A percentile compares a stretch with the other conserved stretches of the same genome.
Evolutionary conservation across 2,888 invertebrate species (phyloP).

Genomic region (Endotricha flammealis): DNA sequence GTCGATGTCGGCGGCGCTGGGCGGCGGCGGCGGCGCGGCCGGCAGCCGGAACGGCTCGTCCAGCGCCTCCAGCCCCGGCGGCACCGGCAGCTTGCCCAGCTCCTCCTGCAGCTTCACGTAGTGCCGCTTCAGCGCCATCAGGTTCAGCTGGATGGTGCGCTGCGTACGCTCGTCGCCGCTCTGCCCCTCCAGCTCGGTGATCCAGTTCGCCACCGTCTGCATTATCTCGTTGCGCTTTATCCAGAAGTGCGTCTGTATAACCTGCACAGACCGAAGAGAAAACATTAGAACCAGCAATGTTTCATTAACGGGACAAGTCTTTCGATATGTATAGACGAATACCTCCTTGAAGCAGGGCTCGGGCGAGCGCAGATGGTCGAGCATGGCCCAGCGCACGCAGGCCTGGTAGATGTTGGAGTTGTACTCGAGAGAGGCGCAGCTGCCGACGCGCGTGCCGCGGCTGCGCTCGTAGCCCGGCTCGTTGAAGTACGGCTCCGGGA

Average conservation of each 20-base stretch:
- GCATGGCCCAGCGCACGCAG: conserved; percentile 97
- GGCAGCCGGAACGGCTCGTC: conserved; percentile 78
- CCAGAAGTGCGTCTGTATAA: conserved; percentile 96
- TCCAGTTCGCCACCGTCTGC: conserved; percentile 93
- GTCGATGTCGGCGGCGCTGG: conserved; percentile 75
- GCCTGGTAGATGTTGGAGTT: conserved; percentile 97
- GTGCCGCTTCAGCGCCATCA: conserved; percentile 88
- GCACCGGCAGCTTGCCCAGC: conserved; percentile 88
- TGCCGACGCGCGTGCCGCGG: conserved; percentile 91
- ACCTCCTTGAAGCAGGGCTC: conserved; percentile 95
- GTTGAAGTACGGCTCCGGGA: conserved; percentile 96
- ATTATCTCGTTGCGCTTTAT: conserved; percentile 94
- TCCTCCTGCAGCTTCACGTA: conserved; percentile 92
- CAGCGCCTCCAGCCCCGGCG: conserved; percentile 85
- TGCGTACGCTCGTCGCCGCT: conserved; percentile 87
- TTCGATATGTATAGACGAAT: too few species aligned
- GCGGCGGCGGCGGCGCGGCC: conserved; percentile 36
- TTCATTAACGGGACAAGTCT: too few species aligned
- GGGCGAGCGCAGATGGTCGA: conserved; percentile 93
- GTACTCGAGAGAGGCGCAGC: conserved; percentile 94
- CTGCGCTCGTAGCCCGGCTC: conserved; percentile 96
- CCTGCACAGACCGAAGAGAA: conserved; percentile 59
- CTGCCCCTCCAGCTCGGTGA: conserved; percentile 89
- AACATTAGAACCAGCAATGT: not conserved
- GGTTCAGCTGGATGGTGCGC: conserved; percentile 84